Evolutionary conservation across 2,797 vertebrate species (phyloP).

Genomic region (Luscinia luscinia): DNA sequence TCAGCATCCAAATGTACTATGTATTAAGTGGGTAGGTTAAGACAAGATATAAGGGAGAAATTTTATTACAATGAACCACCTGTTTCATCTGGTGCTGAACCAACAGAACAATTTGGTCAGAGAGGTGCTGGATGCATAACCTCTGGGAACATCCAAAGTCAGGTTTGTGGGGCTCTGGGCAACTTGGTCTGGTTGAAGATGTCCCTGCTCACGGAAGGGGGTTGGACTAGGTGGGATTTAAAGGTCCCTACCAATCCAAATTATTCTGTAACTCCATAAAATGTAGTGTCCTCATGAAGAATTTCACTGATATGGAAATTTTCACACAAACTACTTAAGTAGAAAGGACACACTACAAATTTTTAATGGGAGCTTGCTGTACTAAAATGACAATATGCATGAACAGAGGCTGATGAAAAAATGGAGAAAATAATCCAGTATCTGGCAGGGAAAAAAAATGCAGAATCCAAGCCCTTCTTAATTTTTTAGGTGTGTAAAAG

Average conservation of each 20-base stretch:
- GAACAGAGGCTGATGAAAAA: background rate
- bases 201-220: background rate
- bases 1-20: background rate
- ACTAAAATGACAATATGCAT: background rate
- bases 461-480: background rate
- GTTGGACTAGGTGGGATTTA: background rate
- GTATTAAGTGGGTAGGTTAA: background rate
- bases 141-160: background rate
- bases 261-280: background rate
- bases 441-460: background rate
- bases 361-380: background rate
- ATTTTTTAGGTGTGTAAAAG: background rate
- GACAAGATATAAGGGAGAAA: background rate
- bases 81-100: background rate
- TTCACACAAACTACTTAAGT: background rate
- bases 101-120: background rate
- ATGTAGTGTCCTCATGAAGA: background rate
- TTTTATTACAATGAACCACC: background rate
- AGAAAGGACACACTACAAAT: fast-evolving
- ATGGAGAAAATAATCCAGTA: background rate
- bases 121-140: background rate
- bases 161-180: background rate
- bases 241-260: background rate
- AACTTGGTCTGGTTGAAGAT: background rate
- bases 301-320: background rate